Evolutionary conservation across 2,113 vertebrate genomes (phyloP), one percentile per base, ranked within the genome.

Genomic region (Tricholaema leucomelas): DNA sequence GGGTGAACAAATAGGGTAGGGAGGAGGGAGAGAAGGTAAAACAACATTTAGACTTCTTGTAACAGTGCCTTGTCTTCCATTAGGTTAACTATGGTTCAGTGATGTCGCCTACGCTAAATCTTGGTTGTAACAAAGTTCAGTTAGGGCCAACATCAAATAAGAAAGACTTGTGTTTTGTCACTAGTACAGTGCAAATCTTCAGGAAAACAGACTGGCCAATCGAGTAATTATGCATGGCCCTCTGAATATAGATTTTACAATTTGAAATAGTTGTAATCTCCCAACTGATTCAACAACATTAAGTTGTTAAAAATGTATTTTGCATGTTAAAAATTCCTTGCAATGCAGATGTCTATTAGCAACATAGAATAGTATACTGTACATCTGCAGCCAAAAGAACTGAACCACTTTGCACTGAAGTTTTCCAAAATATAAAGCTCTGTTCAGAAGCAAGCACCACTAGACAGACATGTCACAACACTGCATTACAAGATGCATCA

Each of bases 341-440:
- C 95, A 99, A 99, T 99, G 99, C 99, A 99, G 99, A 98, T 99
- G 98, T 98, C 99, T 99, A 97, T 97, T 97, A 97, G 97, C 96
- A 98, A 98, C 98, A 98, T 97, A 96, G 94, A 97, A 88, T 93
- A 97, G 92, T 78, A 96, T 98, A 97, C 97, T 93, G 97, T 98
- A 98, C 98, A 97, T 98, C 97, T 98, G 98, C 98, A 99, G 99
- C 98, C 98, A 99, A 98, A 97, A 97, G 96, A 97, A 99, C 97
- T 95, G 96, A 98, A 98, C 98, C 98, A 98, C 97, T 98, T 97
- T 97, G 97, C 97, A 96, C 90, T 97, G 95, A 97, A 97, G 76
- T 95, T 98, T 98, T 96, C 86, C 97, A 97, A 98, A 98, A 97
- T 97, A 98, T 90, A 96, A 96, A 98, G 97, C 97, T 97, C 95